These are phyloP conservation scores for Thyatira batis DNA, from an alignment of 2,888 invertebrate species.

Conservation along the genomic window DNA sequence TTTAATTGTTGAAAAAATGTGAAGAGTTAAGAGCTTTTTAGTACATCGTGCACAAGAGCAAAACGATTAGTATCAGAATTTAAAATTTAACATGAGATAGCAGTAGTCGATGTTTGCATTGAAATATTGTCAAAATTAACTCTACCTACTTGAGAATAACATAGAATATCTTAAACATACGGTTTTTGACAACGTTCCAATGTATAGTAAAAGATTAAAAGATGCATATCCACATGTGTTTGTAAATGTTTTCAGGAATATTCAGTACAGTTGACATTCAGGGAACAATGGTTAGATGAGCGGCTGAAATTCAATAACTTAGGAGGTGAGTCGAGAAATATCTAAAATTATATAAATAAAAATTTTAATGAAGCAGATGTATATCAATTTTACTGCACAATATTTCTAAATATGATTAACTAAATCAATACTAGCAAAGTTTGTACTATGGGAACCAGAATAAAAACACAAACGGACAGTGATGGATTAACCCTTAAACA, in stretches of 20 bases:
- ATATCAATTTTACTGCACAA: too few relatives aligned
- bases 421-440: too few relatives aligned
- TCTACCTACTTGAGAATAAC: slow-evolving; percentile 4
- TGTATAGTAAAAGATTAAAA: slow-evolving; percentile 5
- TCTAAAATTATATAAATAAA: too few relatives aligned
- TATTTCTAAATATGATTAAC: too few relatives aligned
- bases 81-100: background rate
- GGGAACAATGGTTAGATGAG: slow-evolving; percentile 98
- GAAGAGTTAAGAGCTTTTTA: background rate
- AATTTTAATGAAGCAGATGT: too few relatives aligned
- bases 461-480: too few relatives aligned
- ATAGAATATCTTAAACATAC: slow-evolving; percentile 6
- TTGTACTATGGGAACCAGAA: too few relatives aligned
- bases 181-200: slow-evolving; percentile 30
- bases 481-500: too few relatives aligned
- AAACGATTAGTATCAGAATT: background rate
- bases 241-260: slow-evolving; percentile 90
- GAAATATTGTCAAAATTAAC: slow-evolving; percentile 40
- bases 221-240: slow-evolving; percentile 10
- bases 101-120: slow-evolving; percentile 18
- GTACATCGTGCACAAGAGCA: background rate
- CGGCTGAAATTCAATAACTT: slow-evolving; percentile 94
- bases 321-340: slow-evolving; percentile 82
- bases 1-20: background rate
- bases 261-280: slow-evolving; percentile 98